Evolutionary conservation across 2,888 invertebrate genomes (phyloP).

Genomic region (Phytoseiulus persimilis): DNA sequence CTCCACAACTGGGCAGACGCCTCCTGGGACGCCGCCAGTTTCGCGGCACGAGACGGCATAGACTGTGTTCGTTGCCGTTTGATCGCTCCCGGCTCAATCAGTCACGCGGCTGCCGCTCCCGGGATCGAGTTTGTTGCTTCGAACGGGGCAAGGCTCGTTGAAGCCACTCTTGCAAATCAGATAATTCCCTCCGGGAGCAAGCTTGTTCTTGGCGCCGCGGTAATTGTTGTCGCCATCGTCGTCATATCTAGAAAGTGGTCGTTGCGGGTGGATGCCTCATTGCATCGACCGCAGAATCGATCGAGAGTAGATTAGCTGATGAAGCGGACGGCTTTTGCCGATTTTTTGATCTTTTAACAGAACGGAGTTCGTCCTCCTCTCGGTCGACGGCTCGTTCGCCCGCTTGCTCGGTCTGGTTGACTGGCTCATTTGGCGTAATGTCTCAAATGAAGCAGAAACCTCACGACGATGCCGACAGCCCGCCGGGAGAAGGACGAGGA

Average conservation of each 20-base stretch:
- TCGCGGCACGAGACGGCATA: no score
- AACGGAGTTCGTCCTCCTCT: neutral
- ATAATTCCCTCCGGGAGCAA: neutral
- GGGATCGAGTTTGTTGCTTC: neutral
- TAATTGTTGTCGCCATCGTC: neutral
- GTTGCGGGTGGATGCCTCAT: neutral
- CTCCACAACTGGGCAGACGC: no score
- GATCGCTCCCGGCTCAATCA: no score
- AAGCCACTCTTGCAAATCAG: neutral
- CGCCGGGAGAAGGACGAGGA: no score
- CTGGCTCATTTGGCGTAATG: slow-evolving; percentile 37
- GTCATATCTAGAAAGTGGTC: slow-evolving; percentile 5
- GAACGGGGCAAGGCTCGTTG: neutral
- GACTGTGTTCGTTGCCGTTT: no score
- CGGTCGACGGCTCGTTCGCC: neutral
- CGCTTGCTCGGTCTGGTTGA: neutral
- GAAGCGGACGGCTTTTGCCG: neutral
- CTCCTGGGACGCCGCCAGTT: no score
- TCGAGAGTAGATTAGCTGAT: neutral
- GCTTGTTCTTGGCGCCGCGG: neutral
- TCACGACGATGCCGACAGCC: slow-evolving; percentile 19
- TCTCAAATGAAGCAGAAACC: slow-evolving; percentile 39
- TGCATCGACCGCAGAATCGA: slow-evolving; percentile 5
- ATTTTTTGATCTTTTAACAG: neutral
- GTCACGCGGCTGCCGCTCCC: no score